Evolutionary conservation across 2,113 vertebrate genomes (phyloP).

Genomic region (Labrus mixtus): DNA sequence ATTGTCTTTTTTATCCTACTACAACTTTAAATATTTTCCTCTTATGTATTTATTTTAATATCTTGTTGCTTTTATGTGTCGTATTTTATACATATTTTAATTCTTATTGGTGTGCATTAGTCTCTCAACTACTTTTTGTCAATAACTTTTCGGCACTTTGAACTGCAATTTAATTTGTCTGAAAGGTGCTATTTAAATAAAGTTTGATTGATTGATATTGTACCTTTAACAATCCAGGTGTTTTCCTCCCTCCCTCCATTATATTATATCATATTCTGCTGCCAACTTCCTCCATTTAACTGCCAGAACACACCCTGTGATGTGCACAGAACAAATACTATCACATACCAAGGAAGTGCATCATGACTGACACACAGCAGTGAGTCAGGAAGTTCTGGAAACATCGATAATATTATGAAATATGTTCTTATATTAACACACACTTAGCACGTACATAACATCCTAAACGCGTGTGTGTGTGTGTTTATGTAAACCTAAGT

Average conservation of each 20-base stretch:
- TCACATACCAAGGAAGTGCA: slow-evolving; percentile 61
- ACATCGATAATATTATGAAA: background rate
- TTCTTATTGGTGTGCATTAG: too few species aligned
- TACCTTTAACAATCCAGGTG: background rate
- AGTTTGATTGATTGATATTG: too few species aligned
- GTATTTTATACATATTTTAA: too few species aligned
- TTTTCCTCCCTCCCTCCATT: background rate
- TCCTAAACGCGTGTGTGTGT: background rate
- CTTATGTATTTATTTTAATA: too few species aligned
- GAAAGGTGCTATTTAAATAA: too few species aligned
- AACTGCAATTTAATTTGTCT: too few species aligned
- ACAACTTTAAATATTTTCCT: too few species aligned
- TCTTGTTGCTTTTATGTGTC: too few species aligned
- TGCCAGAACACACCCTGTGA: slow-evolving; percentile 20
- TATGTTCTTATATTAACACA: background rate
- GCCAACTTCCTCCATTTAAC: slow-evolving; percentile 10
- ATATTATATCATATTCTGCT: background rate
- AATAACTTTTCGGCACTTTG: too few species aligned
- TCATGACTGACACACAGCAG: slow-evolving; percentile 42
- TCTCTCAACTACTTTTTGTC: too few species aligned
- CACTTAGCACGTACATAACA: background rate
- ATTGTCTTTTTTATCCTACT: too few species aligned
- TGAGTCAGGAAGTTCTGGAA: slow-evolving; percentile 62
- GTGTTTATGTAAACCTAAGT: slow-evolving; percentile 3
- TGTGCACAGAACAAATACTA: slow-evolving; percentile 19